Base-by-base conservation (phyloP, 1,140 invertebrate species). In the Lineus longissimus region DNA sequence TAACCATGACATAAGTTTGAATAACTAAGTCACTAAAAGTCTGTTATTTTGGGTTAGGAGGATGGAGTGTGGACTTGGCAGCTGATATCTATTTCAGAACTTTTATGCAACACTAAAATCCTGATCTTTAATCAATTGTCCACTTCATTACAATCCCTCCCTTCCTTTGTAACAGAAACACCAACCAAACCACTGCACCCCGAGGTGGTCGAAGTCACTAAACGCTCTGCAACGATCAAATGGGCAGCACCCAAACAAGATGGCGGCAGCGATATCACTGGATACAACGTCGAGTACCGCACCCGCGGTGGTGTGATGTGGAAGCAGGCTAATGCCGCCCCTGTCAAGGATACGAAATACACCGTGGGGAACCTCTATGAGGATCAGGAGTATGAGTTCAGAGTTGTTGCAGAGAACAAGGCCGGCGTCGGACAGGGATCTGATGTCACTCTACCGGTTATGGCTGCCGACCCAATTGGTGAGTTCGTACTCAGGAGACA, bases 391-490 rank as follows among this genome's bases (percentile, higher is more conserved):
- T 98, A 98, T 76, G 92, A 97, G 81, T 99, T 99, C 85, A 87
- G 97, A 62, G 88, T 99, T 0, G 91, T 94, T 78, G 94, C 95
- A 13, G 89, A 98, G 0, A 98, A 97, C 80, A 95, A 97, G 76
- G 94, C 90, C 27, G 94, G 95, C 27, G 88, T 79, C 15, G 73
- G 77, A 62, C 68, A 76, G 64, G 67, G 74, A 57, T 65, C 69
- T 36, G 67, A 65, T 1, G 61, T 76, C 15, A 67, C 70, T 15
- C 68, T 73, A 58, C 65, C 76, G 15, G 70, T 99, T 23, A 72
- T 70, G 40, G 75, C 77, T 58, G 65, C 72, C 63, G 70, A 71
- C 65, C 70, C 71, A 65, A 65, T 74, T 23, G 73, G 76, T 78
- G 67, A 67, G 64, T 98, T 47, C 23, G 43, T 47, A 9, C n/a